These are phyloP conservation scores for Pteropus alecto DNA, from an alignment of 2,113 vertebrate species.

Conservation along the genomic window DNA sequence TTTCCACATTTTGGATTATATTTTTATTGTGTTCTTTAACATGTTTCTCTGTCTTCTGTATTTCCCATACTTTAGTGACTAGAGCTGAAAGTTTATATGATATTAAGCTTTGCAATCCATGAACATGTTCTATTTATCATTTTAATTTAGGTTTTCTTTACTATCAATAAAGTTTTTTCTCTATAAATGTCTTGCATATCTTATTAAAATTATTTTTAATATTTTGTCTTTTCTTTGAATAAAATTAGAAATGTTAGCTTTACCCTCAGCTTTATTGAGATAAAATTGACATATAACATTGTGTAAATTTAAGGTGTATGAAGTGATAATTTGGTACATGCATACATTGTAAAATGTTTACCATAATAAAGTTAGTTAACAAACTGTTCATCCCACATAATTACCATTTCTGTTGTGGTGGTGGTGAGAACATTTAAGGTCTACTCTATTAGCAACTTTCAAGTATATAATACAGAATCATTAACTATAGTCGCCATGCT, in stretches of 20 bases:
- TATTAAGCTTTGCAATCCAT: neutral
- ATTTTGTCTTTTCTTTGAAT: neutral
- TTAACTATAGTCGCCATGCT: neutral
- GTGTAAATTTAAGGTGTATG: neutral
- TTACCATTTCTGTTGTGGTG: neutral
- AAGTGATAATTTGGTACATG: neutral
- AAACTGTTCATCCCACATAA: neutral
- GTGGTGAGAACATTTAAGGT: neutral
- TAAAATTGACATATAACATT: neutral
- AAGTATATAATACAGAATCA: neutral
- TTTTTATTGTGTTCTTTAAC: neutral
- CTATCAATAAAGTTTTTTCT: neutral
- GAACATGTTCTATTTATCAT: neutral
- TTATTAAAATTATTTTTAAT: conserved; percentile 29
- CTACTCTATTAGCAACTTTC: neutral
- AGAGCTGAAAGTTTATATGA: neutral
- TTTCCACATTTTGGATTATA: neutral
- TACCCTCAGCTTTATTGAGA: neutral
- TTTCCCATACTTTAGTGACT: neutral
- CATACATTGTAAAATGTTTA: neutral
- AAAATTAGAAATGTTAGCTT: neutral
- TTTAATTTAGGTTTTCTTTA: neutral
- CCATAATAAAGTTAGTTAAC: neutral
- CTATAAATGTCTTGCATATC: neutral
- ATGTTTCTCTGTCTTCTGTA: neutral